A percentile compares a stretch with the other conserved stretches of the same genome.
Conservation (phyloP, 1,140 invertebrate genomes). For the Lucilia sericata region DNA sequence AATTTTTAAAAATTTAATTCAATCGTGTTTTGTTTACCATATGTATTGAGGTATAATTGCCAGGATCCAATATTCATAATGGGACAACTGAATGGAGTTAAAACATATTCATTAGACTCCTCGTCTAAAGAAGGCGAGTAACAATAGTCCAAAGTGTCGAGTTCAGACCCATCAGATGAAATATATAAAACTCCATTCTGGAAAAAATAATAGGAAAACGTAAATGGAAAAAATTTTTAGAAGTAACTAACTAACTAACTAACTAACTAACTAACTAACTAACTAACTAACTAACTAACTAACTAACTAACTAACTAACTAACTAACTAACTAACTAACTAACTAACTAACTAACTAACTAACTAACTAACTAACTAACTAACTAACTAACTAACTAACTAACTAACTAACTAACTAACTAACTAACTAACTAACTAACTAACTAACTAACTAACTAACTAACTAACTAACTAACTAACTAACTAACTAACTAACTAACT, state of each 20-base stretch:
- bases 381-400: too few species aligned
- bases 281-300: neutral
- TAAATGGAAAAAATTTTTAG: neutral
- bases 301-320: neutral
- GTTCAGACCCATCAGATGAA: neutral
- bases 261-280: neutral
- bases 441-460: too few species aligned
- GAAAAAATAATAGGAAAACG: neutral
- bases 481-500: neutral
- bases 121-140: conserved; percentile 48
- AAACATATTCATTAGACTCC: conserved; percentile 12
- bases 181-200: conserved; percentile 53
- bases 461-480: too few species aligned
- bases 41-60: conserved; percentile 9
- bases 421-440: too few species aligned
- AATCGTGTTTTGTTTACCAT: conserved; percentile 2
- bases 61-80: neutral
- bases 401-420: too few species aligned
- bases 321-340: too few species aligned
- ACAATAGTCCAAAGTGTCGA: conserved; percentile 55
- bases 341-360: too few species aligned
- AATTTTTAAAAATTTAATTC: too few species aligned
- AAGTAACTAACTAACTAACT: too few species aligned
- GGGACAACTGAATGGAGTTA: conserved; percentile 40
- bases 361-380: too few species aligned